A percentile compares a stretch with the other conserved stretches of the same genome.
phyloP scores from a whole-genome alignment of 2,888 invertebrate species.

The Acrobeloides nanus region DNA sequence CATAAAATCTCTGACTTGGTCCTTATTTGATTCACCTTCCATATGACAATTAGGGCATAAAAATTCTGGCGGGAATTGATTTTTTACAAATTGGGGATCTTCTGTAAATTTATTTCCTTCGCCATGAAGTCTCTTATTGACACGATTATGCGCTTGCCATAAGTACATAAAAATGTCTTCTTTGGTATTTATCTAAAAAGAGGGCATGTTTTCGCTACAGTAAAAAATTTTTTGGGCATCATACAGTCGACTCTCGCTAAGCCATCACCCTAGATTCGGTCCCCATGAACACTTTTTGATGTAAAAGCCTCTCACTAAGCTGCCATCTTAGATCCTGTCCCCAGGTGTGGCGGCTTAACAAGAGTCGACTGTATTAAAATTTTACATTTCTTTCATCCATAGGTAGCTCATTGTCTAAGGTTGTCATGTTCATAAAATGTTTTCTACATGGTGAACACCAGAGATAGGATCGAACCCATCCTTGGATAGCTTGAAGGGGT shows the following conservation, averaged over 20 bases:
- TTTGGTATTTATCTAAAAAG: constrained; percentile 35
- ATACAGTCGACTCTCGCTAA: no score
- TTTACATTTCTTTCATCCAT: no score
- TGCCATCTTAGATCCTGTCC: no score
- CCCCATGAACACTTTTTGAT: no score
- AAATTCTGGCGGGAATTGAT: constrained; percentile 49
- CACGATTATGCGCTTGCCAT: constrained; percentile 85
- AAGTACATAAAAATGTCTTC: constrained; percentile 50
- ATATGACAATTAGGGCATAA: constrained; percentile 37
- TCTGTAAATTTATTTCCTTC: constrained; percentile 72
- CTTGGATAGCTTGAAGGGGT: constrained; percentile 73
- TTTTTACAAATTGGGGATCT: constrained; percentile 78
- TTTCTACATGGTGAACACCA: constrained; percentile 78
- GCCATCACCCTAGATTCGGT: no score
- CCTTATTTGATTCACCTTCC: no score
- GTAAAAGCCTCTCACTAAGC: no score
- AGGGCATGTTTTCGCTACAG: no score
- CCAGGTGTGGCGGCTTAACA: no score
- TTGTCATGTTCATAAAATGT: constrained; percentile 82
- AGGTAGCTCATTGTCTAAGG: no score
- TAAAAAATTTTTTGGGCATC: no score
- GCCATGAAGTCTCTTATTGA: constrained; percentile 76
- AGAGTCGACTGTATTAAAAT: no score
- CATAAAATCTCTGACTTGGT: constrained; percentile 28
- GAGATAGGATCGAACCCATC: constrained; percentile 85